Evolutionary conservation across 2,797 vertebrate genomes (phyloP).

Genomic region (Fistularia tabacaria): DNA sequence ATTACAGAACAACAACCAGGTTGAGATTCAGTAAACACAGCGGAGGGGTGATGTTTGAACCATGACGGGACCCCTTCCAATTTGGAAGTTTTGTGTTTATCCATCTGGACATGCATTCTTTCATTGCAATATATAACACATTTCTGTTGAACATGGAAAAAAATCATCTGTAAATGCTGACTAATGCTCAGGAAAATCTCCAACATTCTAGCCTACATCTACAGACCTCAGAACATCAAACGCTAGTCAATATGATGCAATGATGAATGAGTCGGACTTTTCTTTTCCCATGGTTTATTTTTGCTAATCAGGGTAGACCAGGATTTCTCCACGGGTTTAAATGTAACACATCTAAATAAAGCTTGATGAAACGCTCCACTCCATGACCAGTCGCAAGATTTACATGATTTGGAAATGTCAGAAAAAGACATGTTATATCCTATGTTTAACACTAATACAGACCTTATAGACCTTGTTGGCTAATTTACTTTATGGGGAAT

Average conservation of each 20-base stretch:
- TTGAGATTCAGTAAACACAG: no score
- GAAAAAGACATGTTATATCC: constrained; percentile 24
- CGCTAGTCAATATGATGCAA: constrained; percentile 54
- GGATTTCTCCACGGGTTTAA: constrained; percentile 32
- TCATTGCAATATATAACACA: not conserved
- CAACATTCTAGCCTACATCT: constrained; percentile 23
- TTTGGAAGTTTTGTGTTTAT: no score
- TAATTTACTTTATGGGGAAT: constrained; percentile 11
- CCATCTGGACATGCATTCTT: not conserved
- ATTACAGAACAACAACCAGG: no score
- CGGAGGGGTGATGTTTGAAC: no score
- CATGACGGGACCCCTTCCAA: no score
- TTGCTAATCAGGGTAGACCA: constrained; percentile 55
- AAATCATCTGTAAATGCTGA: constrained; percentile 16
- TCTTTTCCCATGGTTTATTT: constrained; percentile 60
- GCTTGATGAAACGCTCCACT: constrained; percentile 49
- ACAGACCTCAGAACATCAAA: constrained; percentile 41
- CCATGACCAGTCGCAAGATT: constrained; percentile 35
- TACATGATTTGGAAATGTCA: constrained; percentile 32
- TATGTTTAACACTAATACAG: constrained; percentile 37
- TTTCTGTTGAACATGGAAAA: not conserved
- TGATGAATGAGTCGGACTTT: constrained; percentile 54
- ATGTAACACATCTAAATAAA: constrained; percentile 53
- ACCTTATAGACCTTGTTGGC: constrained; percentile 20
- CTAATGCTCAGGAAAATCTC: constrained; percentile 42